Evolutionary conservation across 2,888 invertebrate genomes (phyloP).

Genomic region (Scaptomyza caliginosa): DNA sequence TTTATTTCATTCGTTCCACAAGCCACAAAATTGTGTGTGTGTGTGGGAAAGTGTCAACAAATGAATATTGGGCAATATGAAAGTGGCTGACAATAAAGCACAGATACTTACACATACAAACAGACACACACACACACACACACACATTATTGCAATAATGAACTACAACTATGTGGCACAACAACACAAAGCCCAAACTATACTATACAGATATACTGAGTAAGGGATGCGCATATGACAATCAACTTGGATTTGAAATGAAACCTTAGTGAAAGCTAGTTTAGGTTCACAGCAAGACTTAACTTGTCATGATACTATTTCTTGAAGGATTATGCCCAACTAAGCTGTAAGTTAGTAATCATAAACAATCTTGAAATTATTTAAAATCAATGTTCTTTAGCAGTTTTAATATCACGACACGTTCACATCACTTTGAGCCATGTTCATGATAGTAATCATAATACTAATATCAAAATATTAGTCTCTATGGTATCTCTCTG

Average conservation of each 20-base stretch:
- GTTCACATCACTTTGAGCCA: slow-evolving; percentile 31
- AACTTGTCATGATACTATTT: too few species aligned
- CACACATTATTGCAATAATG: slow-evolving; percentile 49
- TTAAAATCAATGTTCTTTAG: neutral
- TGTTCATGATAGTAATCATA: slow-evolving; percentile 8
- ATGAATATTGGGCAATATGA: slow-evolving; percentile 62
- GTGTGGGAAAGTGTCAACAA: slow-evolving; percentile 42
- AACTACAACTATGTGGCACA: slow-evolving; percentile 34
- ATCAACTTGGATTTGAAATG: neutral
- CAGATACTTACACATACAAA: slow-evolving; percentile 23
- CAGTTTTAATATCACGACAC: slow-evolving; percentile 1
- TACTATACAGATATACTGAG: neutral
- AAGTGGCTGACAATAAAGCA: slow-evolving; percentile 57
- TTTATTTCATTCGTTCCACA: too few species aligned
- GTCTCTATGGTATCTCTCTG: neutral
- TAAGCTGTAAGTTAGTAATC: too few species aligned
- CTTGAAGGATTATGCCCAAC: too few species aligned
- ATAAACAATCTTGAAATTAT: neutral
- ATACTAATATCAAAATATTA: slow-evolving; percentile 41
- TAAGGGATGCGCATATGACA: slow-evolving; percentile 44
- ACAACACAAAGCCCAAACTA: neutral
- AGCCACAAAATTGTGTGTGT: neutral
- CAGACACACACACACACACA: neutral
- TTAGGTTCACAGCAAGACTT: neutral
- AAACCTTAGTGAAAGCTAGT: neutral